A percentile compares a stretch with the other conserved stretches of the same genome.
phyloP scores from a whole-genome alignment of 1,140 invertebrate species.

The Manduca sexta region DNA sequence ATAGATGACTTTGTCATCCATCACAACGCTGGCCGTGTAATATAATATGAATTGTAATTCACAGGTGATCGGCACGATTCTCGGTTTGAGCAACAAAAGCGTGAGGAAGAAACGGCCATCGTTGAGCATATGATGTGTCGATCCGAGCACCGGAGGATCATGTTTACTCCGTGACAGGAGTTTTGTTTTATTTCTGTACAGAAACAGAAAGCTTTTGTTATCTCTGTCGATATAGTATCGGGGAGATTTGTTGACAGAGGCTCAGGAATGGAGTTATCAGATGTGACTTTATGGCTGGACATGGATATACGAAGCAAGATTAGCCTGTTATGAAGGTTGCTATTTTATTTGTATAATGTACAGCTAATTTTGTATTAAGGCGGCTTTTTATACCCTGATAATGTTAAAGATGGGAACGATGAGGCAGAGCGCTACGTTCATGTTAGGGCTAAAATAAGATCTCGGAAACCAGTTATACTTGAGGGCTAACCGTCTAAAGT shows the following conservation, averaged over 20 bases:
- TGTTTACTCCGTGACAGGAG: conserved; percentile 59
- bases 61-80: conserved; percentile 82
- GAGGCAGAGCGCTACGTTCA: too few relatives aligned
- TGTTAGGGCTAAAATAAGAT: too few relatives aligned
- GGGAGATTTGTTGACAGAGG: conserved; percentile 27
- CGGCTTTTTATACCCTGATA: too few relatives aligned
- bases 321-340: not conserved
- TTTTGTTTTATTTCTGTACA: conserved; percentile 49
- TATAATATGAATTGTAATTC: conserved; percentile 13
- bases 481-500: too few relatives aligned
- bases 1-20: too few relatives aligned
- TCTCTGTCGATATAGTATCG: conserved; percentile 21
- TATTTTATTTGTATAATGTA: too few relatives aligned
- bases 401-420: too few relatives aligned
- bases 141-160: conserved; percentile 23
- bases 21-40: too few relatives aligned
- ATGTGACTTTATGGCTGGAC: conserved; percentile 7
- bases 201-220: conserved; percentile 35
- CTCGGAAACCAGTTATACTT: too few relatives aligned
- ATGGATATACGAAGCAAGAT: not conserved
- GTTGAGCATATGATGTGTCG: conserved; percentile 76
- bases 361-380: too few relatives aligned
- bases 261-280: conserved; percentile 9
- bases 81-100: conserved; percentile 82
- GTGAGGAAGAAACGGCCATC: conserved; percentile 84